Base-by-base conservation (phyloP, 2,797 vertebrate genomes). In the Arnoldichthys spilopterus region DNA sequence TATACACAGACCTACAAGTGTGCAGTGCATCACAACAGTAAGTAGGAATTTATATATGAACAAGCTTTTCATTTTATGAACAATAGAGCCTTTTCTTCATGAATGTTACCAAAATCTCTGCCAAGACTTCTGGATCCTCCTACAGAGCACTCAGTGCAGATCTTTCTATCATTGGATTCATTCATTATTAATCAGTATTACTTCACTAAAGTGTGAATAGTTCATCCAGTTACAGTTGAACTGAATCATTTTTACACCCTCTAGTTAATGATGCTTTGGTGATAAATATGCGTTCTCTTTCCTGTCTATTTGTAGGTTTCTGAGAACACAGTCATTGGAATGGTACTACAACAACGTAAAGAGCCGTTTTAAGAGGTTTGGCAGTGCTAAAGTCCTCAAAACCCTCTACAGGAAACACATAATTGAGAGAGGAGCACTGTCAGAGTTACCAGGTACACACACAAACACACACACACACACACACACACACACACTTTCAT, bases 261-360 rank as follows among this genome's bases (percentile, higher is more conserved):
- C 34, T 3, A 37, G 6, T 47, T 61, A 43, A 32, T 47, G 4
- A 12, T 63, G 12, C 51, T n/a, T n/a, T n/a, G n/a, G n/a, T n/a
- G n/a, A n/a, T n/a, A n/a, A 53, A 37, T n/a, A 12, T 59, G 11
- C 37, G 8, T 78, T 40, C 12, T 11, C 45, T 34, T 9, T 16
- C 13, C 64, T 71, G 56, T 68, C 47, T 53, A 0, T 82, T 79
- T 84, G 74, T 87, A 99, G 98, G 89, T 84, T 97, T 28, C 90
- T 98, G 78, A 94, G 95, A 88, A 94, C 94, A 0, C 97, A 97
- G 88, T 98, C 96, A 26, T 92, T 99, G 80, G 98, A 99, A 90
- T 99, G 97, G 97, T 99, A 97, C 90, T 99, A 99, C 83, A 98
- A 94, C 86, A 98, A 97, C 43, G 97, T 99, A 83, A 99, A 98